Evolutionary conservation across 1,140 invertebrate genomes (phyloP).

Genomic region (Trachymyrmex septentrionalis): DNA sequence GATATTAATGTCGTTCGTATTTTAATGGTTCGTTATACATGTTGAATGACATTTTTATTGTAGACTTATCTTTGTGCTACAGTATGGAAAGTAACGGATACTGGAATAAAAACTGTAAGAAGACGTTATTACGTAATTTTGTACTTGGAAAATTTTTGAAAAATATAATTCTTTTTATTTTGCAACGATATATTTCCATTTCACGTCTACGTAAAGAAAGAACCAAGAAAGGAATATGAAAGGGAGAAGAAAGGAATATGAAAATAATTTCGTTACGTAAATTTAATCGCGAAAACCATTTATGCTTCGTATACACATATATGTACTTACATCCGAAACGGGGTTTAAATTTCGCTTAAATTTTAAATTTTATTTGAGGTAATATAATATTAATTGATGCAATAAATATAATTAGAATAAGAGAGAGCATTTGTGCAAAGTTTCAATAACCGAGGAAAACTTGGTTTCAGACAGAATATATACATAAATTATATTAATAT

Average conservation of each 20-base stretch:
- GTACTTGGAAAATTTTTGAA: background rate
- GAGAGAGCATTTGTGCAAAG: background rate
- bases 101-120: background rate
- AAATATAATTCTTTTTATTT: background rate
- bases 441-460: background rate
- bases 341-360: background rate
- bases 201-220: background rate
- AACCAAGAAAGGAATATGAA: background rate
- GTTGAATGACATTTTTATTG: constrained; percentile 5
- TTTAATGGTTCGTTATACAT: constrained; percentile 10
- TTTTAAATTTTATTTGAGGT: background rate
- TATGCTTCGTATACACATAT: background rate
- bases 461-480: background rate
- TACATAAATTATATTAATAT: too few species aligned
- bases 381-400: background rate
- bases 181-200: background rate
- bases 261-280: constrained; percentile 16
- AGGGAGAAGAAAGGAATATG: background rate
- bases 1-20: constrained; percentile 7
- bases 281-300: background rate
- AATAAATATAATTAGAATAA: background rate
- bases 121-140: background rate
- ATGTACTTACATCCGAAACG: background rate
- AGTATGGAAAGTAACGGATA: background rate
- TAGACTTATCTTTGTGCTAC: background rate